phyloP scores from a whole-genome alignment of 1,140 invertebrate genomes.

The Drepana arcuata region DNA sequence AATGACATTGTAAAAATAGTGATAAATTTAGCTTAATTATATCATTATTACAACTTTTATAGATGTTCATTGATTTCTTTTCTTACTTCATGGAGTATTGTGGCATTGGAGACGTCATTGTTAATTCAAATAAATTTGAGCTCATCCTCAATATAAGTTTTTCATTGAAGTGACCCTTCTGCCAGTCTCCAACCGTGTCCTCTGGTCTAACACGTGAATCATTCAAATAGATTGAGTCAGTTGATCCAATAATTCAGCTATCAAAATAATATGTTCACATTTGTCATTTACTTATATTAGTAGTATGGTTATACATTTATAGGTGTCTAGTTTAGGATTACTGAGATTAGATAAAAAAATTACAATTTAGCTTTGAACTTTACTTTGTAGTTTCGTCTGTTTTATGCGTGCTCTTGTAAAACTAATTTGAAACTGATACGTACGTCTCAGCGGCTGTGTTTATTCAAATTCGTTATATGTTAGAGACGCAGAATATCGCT shows the following conservation, averaged over 20 bases:
- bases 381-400: constrained; percentile 58
- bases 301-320: constrained; percentile 27
- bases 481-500: constrained; percentile 23
- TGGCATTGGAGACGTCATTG: constrained; percentile 70
- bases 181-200: constrained; percentile 26
- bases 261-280: too few species aligned
- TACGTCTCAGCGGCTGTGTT: constrained; percentile 9
- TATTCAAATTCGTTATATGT: constrained; percentile 37
- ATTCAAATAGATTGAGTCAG: constrained; percentile 1
- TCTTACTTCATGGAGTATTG: constrained; percentile 70
- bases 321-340: constrained; percentile 55
- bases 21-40: constrained; percentile 69
- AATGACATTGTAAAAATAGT: constrained; percentile 72
- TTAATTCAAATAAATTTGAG: constrained; percentile 72
- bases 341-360: constrained; percentile 51
- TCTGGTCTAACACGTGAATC: constrained; percentile 26
- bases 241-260: too few species aligned
- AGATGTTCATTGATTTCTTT: constrained; percentile 70
- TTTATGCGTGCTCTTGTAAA: constrained; percentile 47
- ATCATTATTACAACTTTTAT: constrained; percentile 71
- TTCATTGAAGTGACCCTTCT: constrained; percentile 52
- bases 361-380: constrained; percentile 54
- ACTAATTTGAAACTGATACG: constrained; percentile 22
- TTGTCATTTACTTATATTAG: too few species aligned
- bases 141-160: constrained; percentile 68